Base-by-base conservation (phyloP, 2,888 invertebrate species). In the Phania funesta region DNA sequence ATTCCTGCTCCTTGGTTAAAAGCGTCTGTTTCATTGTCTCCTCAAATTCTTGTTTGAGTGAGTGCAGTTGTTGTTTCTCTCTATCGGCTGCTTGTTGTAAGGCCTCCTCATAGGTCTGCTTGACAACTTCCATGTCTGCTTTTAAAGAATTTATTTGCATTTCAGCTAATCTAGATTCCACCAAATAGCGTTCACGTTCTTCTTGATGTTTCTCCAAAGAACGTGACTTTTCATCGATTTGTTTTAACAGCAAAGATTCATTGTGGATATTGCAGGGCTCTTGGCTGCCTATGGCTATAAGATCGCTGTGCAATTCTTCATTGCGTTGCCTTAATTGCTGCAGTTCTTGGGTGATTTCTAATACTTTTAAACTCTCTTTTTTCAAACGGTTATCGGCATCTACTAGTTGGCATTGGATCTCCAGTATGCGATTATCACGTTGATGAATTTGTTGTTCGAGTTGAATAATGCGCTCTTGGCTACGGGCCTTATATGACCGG, bases 401-500 rank as follows among this genome's bases (percentile, higher is more conserved):
- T 1, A 90, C 87, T 35, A 91, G 62, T 48, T 90, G 87, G 64
- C 89, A 89, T 64, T 91, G 90, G 3, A 88, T 86, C 48, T 89
- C 87, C 4, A 91, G 80, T n/a, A 91, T 87, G 68, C 91, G 90
- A 50, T 92, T 89, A 82, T 92, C 92, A 38, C 91, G 89, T 76
- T 91, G 91, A 9, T 88, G 88, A 29, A 92, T 86, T 73, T 90
- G 87, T 67, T 89, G 86, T 84, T 92, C 91, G 16, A 93, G 85
- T 48, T 92, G 91, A 1, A 86, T 84, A 9, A 92, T 89, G 84
- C 92, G 92, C 70, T 92, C 92, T 44, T 90, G 90, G 4, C 85
- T 84, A 9, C 87, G 87, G 9, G 60, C 83, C 38, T 88, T 87
- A 60, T 87, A 87, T 38, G 86, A 87, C 13, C 87, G 87, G 32